These are phyloP conservation scores for Caenorhabditis uteleia DNA, from an alignment of 2,888 invertebrate species.

Conservation along the genomic window DNA sequence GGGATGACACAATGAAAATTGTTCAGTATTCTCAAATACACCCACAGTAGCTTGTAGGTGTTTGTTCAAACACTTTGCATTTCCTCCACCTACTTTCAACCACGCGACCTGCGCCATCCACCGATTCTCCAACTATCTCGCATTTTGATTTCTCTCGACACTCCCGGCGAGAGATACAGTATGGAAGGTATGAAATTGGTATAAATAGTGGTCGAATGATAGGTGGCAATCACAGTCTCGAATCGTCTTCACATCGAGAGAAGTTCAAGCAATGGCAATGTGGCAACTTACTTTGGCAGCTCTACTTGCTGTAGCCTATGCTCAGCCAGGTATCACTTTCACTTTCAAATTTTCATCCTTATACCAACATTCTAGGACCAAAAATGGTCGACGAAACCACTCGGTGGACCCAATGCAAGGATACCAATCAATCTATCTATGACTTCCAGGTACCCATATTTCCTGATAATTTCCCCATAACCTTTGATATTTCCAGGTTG, in stretches of 20 bases:
- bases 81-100: conserved; percentile 5
- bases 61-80: conserved; percentile 36
- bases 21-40: conserved; percentile 3
- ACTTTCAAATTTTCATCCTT: neutral
- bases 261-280: conserved; percentile 26
- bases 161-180: conserved; percentile 30
- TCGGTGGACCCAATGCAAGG: conserved; percentile 64
- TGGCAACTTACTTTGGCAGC: conserved; percentile 26
- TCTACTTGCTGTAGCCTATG: conserved; percentile 19
- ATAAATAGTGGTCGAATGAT: conserved; percentile 14
- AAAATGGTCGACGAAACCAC: conserved; percentile 67
- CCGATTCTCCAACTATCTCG: conserved; percentile 14
- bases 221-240: conserved; percentile 34
- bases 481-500: conserved; percentile 57
- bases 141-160: conserved; percentile 14
- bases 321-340: conserved; percentile 36
- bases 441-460: conserved; percentile 61
- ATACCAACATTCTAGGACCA: conserved; percentile 51
- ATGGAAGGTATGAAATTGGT: conserved; percentile 19
- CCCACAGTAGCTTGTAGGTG: conserved; percentile 19
- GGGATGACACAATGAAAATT: too few relatives aligned
- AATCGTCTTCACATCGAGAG: conserved; percentile 17
- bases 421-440: conserved; percentile 64
- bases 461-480: neutral
- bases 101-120: conserved; percentile 10